A percentile compares a stretch with the other conserved stretches of the same genome.
These are phyloP conservation scores for Kryphioiulus occultus DNA, from an alignment of 2,888 invertebrate genomes.

Conservation along the genomic window DNA sequence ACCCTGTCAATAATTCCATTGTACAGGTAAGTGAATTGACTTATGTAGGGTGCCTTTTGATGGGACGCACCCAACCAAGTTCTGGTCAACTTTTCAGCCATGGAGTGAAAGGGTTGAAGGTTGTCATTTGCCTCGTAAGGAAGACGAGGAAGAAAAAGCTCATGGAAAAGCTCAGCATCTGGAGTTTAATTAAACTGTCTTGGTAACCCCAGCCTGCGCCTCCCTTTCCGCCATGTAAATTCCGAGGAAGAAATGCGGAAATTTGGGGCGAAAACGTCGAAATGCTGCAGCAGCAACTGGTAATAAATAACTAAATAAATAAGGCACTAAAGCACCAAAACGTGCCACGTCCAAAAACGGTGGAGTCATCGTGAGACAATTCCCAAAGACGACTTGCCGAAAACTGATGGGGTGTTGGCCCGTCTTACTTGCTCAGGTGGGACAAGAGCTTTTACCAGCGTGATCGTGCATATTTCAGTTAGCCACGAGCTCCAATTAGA, in stretches of 20 bases:
- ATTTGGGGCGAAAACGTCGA: neutral
- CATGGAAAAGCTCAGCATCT: too few relatives aligned
- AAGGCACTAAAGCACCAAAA: too few relatives aligned
- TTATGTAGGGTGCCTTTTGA: too few relatives aligned
- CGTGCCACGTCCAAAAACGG: neutral
- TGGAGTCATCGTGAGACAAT: neutral
- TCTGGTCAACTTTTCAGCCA: neutral
- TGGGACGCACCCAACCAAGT: too few relatives aligned
- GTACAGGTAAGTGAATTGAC: too few relatives aligned
- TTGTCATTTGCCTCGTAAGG: too few relatives aligned
- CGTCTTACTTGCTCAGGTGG: too few relatives aligned
- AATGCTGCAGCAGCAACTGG: neutral
- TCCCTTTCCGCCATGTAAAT: neutral
- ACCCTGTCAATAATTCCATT: too few relatives aligned
- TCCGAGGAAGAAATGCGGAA: neutral
- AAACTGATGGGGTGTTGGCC: neutral
- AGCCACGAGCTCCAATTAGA: neutral
- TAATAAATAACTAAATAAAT: slow-evolving; percentile 5
- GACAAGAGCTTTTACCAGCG: neutral
- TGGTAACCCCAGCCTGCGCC: neutral
- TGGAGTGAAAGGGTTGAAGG: too few relatives aligned
- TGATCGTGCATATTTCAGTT: neutral
- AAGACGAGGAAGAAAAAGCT: neutral
- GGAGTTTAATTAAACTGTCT: neutral
- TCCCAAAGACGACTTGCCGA: neutral